phyloP scores from a whole-genome alignment of 2,888 invertebrate genomes.

The Cheilosia soror region DNA sequence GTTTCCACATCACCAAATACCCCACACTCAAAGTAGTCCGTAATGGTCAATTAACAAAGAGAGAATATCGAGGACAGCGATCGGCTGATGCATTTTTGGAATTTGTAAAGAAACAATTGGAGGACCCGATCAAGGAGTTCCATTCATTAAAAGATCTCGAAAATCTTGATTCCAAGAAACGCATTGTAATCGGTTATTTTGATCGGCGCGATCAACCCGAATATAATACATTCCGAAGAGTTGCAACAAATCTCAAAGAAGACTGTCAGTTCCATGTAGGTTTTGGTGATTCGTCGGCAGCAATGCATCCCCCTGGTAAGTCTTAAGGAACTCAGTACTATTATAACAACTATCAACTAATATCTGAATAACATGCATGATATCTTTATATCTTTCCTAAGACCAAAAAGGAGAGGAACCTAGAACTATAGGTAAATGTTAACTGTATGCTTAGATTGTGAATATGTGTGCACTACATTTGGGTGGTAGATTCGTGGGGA shows the following conservation, averaged over 20 bases:
- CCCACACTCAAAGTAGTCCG: constrained; percentile 98
- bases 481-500: constrained; percentile 13
- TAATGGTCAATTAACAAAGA: constrained; percentile 94
- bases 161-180: constrained; percentile 90
- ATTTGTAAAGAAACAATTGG: constrained; percentile 94
- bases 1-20: constrained; percentile 98
- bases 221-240: constrained; percentile 91
- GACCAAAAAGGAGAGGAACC: constrained; percentile 51
- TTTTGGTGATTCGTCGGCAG: constrained; percentile 91
- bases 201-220: constrained; percentile 91
- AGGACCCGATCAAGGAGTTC: constrained; percentile 93
- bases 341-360: constrained; percentile 9
- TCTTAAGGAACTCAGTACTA: background rate
- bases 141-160: constrained; percentile 89
- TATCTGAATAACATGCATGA: constrained; percentile 54
- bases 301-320: constrained; percentile 93
- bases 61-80: constrained; percentile 95
- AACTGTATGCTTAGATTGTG: background rate
- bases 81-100: constrained; percentile 95
- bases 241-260: constrained; percentile 95
- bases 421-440: constrained; percentile 62
- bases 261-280: constrained; percentile 98
- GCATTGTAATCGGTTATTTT: constrained; percentile 96
- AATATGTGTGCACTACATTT: background rate
- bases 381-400: constrained; percentile 50